Evolutionary conservation across 2,113 vertebrate species (phyloP).

Genomic region (Pagrus major): DNA sequence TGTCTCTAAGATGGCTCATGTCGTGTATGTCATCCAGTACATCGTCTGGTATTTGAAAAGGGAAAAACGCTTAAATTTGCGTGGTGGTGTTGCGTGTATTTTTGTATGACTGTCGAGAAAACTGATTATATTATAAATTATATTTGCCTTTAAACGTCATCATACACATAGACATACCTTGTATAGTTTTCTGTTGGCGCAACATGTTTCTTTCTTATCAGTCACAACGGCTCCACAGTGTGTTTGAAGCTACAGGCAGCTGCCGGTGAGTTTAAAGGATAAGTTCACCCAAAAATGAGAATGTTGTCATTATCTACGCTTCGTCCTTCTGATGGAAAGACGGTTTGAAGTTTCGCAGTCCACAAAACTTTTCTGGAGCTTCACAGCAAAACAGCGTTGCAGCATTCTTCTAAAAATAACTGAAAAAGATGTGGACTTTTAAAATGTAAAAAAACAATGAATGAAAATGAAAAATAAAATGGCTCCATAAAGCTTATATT

Average conservation of each 20-base stretch:
- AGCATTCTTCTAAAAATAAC: no score
- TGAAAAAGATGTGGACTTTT: no score
- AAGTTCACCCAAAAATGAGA: no score
- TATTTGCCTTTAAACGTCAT: neutral
- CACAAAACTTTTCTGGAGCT: no score
- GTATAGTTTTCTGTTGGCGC: neutral
- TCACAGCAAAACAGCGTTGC: no score
- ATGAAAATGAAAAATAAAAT: no score
- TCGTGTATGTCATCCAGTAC: constrained; percentile 17
- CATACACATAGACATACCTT: neutral
- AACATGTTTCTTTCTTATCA: neutral
- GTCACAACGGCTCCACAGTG: neutral
- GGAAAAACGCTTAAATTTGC: constrained; percentile 27
- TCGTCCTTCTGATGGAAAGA: no score
- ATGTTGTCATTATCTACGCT: no score
- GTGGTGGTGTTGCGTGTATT: no score
- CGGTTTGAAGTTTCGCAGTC: no score
- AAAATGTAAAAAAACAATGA: no score
- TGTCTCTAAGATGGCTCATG: constrained; percentile 44
- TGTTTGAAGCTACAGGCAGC: neutral
- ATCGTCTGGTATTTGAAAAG: constrained; percentile 31
- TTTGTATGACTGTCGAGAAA: neutral
- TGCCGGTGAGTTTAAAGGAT: neutral
- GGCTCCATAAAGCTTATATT: no score
- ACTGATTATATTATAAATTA: neutral